Evolutionary conservation across 2,888 invertebrate genomes (phyloP), one percentile per base, ranked within the genome.

Genomic region (Pegoplata infirma): DNA sequence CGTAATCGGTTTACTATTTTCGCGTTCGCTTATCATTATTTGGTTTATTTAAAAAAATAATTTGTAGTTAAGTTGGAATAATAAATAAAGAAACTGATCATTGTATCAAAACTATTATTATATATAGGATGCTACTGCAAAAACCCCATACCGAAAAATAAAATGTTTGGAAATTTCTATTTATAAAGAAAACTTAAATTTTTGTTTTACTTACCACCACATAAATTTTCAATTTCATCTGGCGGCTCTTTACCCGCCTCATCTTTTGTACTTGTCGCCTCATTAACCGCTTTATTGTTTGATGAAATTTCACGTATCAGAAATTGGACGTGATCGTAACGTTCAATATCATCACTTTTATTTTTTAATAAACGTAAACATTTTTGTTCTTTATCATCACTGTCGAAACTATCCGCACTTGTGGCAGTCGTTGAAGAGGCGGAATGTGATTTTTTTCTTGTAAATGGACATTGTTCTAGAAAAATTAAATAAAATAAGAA

Each of bases 321-420:
- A 89, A 97, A 98, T 90, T 97, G 96, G 0, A 97, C 95, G 87
- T 98, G 97, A 88, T 97, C 97, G 80, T 94, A 95, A 59, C 88
- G 86, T 83, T 90, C 90, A 82, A 88, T 89, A 83, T 89, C 89
- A 81, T 89, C 89, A 71, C 89, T 89, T 81, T 89, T 89, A 80
- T 88, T 89, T 80, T 89, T 89, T 6, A 89, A 81, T 47, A 89
- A 82, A 19, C 89, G 87, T 75, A 89, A 81, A 64, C 86, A 86
- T 80, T 89, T 88, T 72, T 85, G 86, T 67, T 85, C 87, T 81
- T 86, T 88, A 71, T 86, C 85, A 28, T 84, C 84, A 61, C 85
- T 85, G 67, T 89, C 89, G 58, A 88, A 81, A 46, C 81, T 82
- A 14, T 82, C 81, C 47, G 76, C 59, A 69, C 55, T 67, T n/a